These are phyloP conservation scores for Pseudococcus jackbeardsleyi DNA, from an alignment of 2,888 invertebrate genomes.

Conservation along the genomic window DNA sequence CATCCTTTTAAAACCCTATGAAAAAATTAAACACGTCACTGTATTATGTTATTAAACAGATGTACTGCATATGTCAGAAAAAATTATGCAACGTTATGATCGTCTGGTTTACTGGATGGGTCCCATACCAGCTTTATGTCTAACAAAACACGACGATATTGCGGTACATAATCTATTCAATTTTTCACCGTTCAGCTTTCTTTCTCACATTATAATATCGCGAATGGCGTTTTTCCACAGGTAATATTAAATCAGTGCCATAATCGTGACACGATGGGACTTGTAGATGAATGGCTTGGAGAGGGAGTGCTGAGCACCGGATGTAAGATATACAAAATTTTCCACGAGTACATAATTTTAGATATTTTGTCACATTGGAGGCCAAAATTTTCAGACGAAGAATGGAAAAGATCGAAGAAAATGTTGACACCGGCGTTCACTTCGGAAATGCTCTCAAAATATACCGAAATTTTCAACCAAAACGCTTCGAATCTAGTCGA, in stretches of 20 bases:
- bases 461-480: background rate
- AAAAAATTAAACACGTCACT: too few relatives aligned
- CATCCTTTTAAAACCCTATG: too few relatives aligned
- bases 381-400: background rate
- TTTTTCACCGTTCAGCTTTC: too few relatives aligned
- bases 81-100: background rate
- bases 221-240: background rate
- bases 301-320: background rate
- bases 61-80: background rate
- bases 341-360: background rate
- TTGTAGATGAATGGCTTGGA: background rate
- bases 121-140: background rate
- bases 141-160: background rate
- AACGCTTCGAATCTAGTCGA: background rate
- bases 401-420: conserved; percentile 5
- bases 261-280: background rate
- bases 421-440: background rate
- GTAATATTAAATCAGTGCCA: background rate
- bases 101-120: background rate
- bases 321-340: background rate
- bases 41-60: background rate
- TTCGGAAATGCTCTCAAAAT: background rate
- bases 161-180: background rate
- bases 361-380: background rate
- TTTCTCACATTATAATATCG: too few relatives aligned